phyloP scores from a whole-genome alignment of 1,140 invertebrate species.

The Monomorium pharaonis region DNA sequence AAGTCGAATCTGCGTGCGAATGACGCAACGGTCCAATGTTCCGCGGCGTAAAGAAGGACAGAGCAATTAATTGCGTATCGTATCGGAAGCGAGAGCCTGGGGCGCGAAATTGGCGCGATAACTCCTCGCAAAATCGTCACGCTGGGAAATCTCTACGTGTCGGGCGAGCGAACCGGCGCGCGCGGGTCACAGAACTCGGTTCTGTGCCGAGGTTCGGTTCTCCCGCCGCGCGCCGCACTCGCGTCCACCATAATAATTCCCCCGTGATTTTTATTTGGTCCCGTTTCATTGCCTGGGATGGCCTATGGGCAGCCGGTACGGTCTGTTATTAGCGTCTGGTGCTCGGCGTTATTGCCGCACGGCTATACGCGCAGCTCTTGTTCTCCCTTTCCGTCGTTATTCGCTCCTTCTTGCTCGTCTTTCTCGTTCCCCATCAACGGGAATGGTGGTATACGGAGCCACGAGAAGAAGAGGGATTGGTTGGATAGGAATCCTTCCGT shows the following conservation, averaged over 20 bases:
- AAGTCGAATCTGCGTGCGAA: neutral
- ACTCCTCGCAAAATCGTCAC: conserved; percentile 64
- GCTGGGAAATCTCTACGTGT: conserved; percentile 61
- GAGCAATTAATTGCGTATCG: conserved; percentile 66
- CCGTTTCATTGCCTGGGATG: conserved; percentile 84
- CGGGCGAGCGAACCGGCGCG: conserved; percentile 15
- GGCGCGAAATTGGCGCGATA: conserved; percentile 65
- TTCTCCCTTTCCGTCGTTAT: conserved; percentile 63
- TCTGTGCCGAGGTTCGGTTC: conserved; percentile 65
- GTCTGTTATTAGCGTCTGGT: conserved; percentile 86
- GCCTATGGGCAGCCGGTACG: conserved; percentile 84
- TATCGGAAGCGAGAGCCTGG: conserved; percentile 47
- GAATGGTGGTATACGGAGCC: conserved; percentile 68
- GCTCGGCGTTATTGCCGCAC: conserved; percentile 84
- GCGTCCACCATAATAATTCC: conserved; percentile 85
- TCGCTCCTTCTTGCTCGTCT: conserved; percentile 66
- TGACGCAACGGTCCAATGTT: conserved; percentile 31
- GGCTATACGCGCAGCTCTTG: conserved; percentile 78
- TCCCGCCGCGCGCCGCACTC: conserved; percentile 70
- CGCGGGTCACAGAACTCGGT: conserved; percentile 58
- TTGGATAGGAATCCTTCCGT: conserved; percentile 77
- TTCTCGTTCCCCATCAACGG: conserved; percentile 73
- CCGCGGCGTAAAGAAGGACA: conserved; percentile 57
- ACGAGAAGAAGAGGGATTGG: conserved; percentile 80
- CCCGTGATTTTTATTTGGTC: conserved; percentile 83